Base-by-base conservation (phyloP, 2,113 vertebrate genomes). In the Nothocercus julius region DNA sequence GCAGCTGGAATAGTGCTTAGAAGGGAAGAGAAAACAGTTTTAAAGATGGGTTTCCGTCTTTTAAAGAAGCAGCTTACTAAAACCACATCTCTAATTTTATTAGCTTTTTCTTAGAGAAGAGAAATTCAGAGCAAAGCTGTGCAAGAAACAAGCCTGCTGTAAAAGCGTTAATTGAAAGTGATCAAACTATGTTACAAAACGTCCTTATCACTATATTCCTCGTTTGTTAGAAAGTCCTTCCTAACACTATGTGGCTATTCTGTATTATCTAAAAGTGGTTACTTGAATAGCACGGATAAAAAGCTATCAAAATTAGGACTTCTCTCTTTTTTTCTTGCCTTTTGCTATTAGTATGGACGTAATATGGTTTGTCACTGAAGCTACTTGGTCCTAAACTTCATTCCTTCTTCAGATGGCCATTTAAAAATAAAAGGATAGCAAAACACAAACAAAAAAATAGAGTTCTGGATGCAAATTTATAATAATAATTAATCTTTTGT, bases 1-100 rank as follows among this genome's bases (percentile, higher is more conserved):
- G 62, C 96, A 91, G 51, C 87, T 96, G 96, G 93, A 95, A 45
- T 64, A 85, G 82, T 90, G 85, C 93, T 95, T 68, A 92, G 13
- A 47, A 54, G 89, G 87, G n/a, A 91, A 76, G 9, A 89, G 75
- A 74, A 81, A 95, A 51, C 53, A 69, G 40, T 93, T 93, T 89
- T 70, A 79, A 92, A 84, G 34, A 28, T 36, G 90, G 56, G 54
- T 44, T 89, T 87, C 66, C 73, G 90, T 94, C 40, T 68, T 87
- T 87, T 54, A 38, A 12, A 92, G 5, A 84, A 72, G 85, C 76
- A 66, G 44, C 73, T 74, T 80, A 58, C 69, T 75, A 70, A 70
- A 95, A 89, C 21, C 64, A 45, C 1, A 0, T 74, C 1, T 3
- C 76, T 53, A 28, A 51, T 68, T 13, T 76, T 49, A 81, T 40